Base-by-base conservation (phyloP, 2,888 invertebrate species). In the Hipparchia sbordonii region DNA sequence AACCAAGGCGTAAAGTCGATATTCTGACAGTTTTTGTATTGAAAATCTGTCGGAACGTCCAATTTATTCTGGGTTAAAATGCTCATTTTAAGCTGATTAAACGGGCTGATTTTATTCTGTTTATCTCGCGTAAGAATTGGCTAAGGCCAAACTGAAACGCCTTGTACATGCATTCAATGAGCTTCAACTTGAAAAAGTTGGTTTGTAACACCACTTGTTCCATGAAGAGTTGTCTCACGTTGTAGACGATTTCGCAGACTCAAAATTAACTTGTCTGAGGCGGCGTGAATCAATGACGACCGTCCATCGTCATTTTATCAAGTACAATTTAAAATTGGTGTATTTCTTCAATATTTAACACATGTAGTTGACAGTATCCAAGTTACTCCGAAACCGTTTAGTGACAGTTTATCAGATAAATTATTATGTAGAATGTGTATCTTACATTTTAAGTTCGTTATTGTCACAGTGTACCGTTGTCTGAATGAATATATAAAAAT, bases 391-490 rank as follows among this genome's bases (percentile, higher is more conserved):
- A 78, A 79, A 80, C 82, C 81, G 77, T 86, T 85, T 85, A 86
- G 85, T 84, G 82, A 80, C 84, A 81, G 83, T 85, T 86, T 80
- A 84, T 84, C 84, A 82, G 82, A 86, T 84, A 84, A 84, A 83
- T 82, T 85, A 82, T 82, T 81, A 81, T 85, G 85, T 89, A 87
- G 86, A 82, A 81, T 85, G 84, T 90, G 87, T 91, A 90, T 88
- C 88, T 86, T 85, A 85, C 84, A 89, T 87, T 87, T 91, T 93
- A 91, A 90, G 91, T 93, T 94, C 90, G 93, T 94, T 94, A 93
- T 86, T 92, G 93, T 94, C 94, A 94, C 92, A 90, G 89, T 94
- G 94, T 94, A 94, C 92, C 92, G 92, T 94, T 94, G 94, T 94
- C 93, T 92, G 92, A 92, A 92, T 94, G 91, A 93, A 91, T 93